Base-by-base conservation (phyloP, 2,797 vertebrate species). In the Bothrops alternatus region DNA sequence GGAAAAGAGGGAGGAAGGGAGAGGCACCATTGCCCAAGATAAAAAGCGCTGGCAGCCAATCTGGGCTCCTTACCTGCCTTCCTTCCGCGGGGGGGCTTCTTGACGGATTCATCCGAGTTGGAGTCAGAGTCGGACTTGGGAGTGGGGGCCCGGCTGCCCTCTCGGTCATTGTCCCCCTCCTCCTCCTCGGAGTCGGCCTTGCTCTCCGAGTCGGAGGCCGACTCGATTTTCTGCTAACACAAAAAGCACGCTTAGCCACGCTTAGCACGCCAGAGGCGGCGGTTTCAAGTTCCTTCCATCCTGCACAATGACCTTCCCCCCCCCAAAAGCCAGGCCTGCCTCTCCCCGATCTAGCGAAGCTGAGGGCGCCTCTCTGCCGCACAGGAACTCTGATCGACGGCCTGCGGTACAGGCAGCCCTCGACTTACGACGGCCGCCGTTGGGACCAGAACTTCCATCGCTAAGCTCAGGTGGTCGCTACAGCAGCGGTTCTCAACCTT, bases 31-130 rank as follows among this genome's bases (percentile, higher is more conserved):
- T 25, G 8, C 73, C 37, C 73, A 25, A 4, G 69, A 37, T 8
- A 37, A 73, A 73, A 20, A 57, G 60, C 1, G 0, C 60, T 0
- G 8, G 69, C 0, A 82, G 60, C 26, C 87, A 53, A 53, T 12
- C 28, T 23, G 58, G 63, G 92, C 18, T 32, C 25, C 60, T 94
- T 95, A 99, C 99, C 98, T 98, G 99, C 99, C 96, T 99, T 99
- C 95, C 99, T 97, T 92, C 97, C 97, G 93, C 98, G 42, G 98
- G 0, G 97, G 16, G 97, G 97, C 91, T 99, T 99, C 93, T 98
- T 98, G 20, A 98, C 97, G 0, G 99, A 98, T 12, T 98, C 97
- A 0, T 99, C 99, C 0, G 99, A 99, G 92, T 98, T 42, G 42
- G 42, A 42, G 42, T 98, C 98, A 0, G 98, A 97, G 6, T 96